Conservation (phyloP, 1,140 invertebrate species). For the Solenopsis fugax region DNA sequence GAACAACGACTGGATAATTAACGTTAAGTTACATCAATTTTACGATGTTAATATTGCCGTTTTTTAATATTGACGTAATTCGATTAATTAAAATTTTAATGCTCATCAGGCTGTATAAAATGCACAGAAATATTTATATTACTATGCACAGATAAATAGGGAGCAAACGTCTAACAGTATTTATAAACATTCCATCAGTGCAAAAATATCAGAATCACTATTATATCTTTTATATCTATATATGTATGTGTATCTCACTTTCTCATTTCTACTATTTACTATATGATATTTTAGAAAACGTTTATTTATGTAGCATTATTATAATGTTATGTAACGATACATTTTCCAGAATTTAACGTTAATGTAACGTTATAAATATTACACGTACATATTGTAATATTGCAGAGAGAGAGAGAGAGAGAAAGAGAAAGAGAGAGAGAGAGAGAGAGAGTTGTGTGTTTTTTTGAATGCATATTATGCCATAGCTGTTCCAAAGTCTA, state of each 20-base stretch:
- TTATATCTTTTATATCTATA: conserved; percentile 19
- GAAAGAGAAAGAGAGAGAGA: not conserved
- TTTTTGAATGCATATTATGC: conserved; percentile 14
- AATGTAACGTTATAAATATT: conserved; percentile 22
- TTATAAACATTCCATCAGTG: conserved; percentile 29
- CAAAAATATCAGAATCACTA: not conserved
- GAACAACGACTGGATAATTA: not conserved
- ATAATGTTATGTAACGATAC: conserved; percentile 30
- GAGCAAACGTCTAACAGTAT: conserved; percentile 39
- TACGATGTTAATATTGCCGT: conserved; percentile 1
- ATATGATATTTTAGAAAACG: conserved; percentile 23
- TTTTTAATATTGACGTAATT: conserved; percentile 35
- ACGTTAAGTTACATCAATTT: conserved; percentile 27
- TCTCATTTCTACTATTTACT: conserved; percentile 30
- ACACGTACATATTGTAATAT: not conserved
- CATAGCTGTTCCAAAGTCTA: conserved; percentile 48
- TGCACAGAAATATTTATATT: conserved; percentile 53
- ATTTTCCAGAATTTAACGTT: conserved; percentile 34
- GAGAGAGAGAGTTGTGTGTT: not conserved
- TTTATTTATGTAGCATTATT: conserved; percentile 26
- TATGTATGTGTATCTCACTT: not conserved
- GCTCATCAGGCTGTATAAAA: conserved; percentile 18
- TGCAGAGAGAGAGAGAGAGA: not conserved
- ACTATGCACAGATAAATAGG: conserved; percentile 52
- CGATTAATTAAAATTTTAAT: conserved; percentile 15